Evolutionary conservation across 2,888 invertebrate species (phyloP), one percentile per base, ranked within the genome.

Genomic region (Eudemis profundana): DNA sequence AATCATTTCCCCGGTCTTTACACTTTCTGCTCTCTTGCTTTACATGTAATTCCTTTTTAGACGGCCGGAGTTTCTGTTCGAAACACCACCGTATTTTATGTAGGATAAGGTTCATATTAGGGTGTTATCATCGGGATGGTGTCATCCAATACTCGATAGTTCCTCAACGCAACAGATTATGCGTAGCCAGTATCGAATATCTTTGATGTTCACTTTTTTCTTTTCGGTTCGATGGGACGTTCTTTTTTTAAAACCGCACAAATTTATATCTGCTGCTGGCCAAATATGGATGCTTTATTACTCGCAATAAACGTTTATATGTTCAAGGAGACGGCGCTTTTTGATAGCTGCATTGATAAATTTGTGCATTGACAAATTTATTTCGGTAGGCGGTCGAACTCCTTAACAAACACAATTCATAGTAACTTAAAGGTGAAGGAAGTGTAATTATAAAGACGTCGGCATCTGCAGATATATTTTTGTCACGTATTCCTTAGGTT

Each of bases 131-230:
- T 60, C 79, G 78, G 81, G 82, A 82, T 82, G 83, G 79, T 87
- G 89, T 87, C 85, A 90, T 85, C 82, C 82, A 83, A 90, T 87
- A 85, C 87, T 81, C 84, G 81, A 78, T 85, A 84, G 86, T 72
- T 85, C 82, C 86, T 86, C 83, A 88, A 87, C 83, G 85, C 82
- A 85, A 84, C 86, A 85, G 87, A 88, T 87, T 87, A 87, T 86
- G 87, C 86, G 82, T 85, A 81, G 78, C 75, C 79, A 78, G 84
- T 90, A 90, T 91, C 86, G 79, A 77, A 86, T 91, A 89, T 83
- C 78, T 79, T 70, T 74, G 74, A 74, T 75, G 71, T 70, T 66
- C 27, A 65, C 73, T 75, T 76, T 75, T 77, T 75, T 78, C 80
- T 83, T 81, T 77, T 76, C 73, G 70, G 77, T 75, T 73, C 71